Percentiles rank a stretch among this genome's conserved stretches.
Conservation (phyloP, 2,113 vertebrate genomes). For the Melanostigma gelatinosum region DNA sequence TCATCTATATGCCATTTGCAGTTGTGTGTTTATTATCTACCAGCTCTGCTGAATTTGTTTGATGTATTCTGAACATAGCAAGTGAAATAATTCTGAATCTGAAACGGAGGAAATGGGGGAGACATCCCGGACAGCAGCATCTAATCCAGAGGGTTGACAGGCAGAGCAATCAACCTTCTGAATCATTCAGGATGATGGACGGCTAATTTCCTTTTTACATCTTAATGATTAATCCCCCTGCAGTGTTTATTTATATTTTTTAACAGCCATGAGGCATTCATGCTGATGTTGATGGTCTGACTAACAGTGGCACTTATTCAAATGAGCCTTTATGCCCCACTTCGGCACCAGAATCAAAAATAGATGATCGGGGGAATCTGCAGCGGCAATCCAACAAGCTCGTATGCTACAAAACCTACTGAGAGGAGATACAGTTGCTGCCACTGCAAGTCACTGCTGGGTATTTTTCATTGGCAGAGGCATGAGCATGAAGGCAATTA, state of each 20-base stretch:
- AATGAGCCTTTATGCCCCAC: slow-evolving; percentile 60
- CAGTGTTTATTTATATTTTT: slow-evolving; percentile 50
- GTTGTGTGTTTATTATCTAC: not conserved
- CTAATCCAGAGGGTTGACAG: slow-evolving; percentile 47
- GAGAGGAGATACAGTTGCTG: slow-evolving; percentile 38
- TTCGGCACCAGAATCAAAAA: slow-evolving; percentile 42
- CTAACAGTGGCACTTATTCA: slow-evolving; percentile 64
- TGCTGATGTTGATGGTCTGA: slow-evolving; percentile 57
- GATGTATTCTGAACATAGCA: slow-evolving; percentile 1
- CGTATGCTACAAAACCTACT: slow-evolving; percentile 19
- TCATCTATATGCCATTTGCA: not conserved
- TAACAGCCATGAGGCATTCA: slow-evolving; percentile 47
- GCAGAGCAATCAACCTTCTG: slow-evolving; percentile 49
- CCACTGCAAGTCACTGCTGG: slow-evolving; percentile 56
- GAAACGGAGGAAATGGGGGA: not conserved
- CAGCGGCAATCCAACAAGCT: slow-evolving; percentile 20
- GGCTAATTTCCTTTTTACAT: slow-evolving; percentile 64
- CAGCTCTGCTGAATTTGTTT: not conserved
- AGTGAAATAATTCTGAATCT: slow-evolving; percentile 31
- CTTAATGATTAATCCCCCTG: slow-evolving; percentile 49
- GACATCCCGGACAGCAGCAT: slow-evolving; percentile 21
- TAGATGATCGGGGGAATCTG: slow-evolving; percentile 25
- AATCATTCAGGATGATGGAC: slow-evolving; percentile 59
- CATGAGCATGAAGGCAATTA: slow-evolving; percentile 70
- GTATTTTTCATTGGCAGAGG: slow-evolving; percentile 56